Percentiles rank a stretch among this genome's conserved stretches.
phyloP scores from a whole-genome alignment of 2,797 vertebrate genomes.

The Oceanodroma leucorhoa region DNA sequence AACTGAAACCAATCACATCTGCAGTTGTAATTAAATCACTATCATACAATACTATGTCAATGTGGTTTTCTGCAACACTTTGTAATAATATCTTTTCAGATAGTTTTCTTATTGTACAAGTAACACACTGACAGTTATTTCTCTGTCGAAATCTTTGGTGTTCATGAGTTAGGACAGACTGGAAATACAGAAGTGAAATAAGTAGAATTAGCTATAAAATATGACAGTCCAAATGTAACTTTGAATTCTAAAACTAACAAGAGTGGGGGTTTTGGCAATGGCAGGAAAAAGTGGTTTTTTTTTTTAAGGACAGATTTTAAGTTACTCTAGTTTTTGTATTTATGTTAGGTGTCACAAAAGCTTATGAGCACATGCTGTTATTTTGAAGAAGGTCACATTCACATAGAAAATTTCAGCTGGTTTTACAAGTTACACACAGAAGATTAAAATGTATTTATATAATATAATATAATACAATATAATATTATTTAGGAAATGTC shows the following conservation, averaged over 20 bases:
- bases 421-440: not conserved
- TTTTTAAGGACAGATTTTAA: not conserved
- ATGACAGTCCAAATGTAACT: not conserved
- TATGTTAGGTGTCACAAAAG: not conserved
- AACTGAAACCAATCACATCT: not conserved
- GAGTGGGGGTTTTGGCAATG: not conserved
- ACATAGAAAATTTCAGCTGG: not conserved
- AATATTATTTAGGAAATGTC: not conserved
- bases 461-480: not conserved
- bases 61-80: not conserved
- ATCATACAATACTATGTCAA: not conserved
- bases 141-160: not conserved
- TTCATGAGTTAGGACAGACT: not conserved
- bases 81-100: not conserved
- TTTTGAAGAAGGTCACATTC: not conserved
- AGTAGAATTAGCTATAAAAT: not conserved
- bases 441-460: not conserved
- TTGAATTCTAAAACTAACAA: not conserved
- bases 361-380: not conserved
- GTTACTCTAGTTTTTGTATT: not conserved
- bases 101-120: not conserved
- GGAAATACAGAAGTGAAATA: not conserved
- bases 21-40: not conserved
- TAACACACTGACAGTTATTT: not conserved
- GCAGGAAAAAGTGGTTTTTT: not conserved